Evolutionary conservation across 1,140 invertebrate genomes (phyloP), one percentile per base, ranked within the genome.

Genomic region (Teleogryllus occipitalis): DNA sequence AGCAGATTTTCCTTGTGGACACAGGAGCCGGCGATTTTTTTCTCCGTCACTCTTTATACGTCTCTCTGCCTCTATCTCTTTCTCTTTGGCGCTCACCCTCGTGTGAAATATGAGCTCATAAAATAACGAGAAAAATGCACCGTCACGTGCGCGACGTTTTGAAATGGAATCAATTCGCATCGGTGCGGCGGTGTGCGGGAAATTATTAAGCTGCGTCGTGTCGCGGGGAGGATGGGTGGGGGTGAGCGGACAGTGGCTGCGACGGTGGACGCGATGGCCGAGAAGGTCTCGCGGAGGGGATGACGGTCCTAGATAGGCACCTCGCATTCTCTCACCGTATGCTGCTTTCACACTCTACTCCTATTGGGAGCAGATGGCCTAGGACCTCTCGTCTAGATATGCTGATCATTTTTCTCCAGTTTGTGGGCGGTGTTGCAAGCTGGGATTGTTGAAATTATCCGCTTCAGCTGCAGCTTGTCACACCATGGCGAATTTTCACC

Each of bases 101-200:
- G 18, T 10, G 54, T 65, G 18, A 65, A 65, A 65, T 65, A 65
- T 65, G 54, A 65, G 54, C 54, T 65, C 54, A 65, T 65, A 65
- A 65, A 65, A 65, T 65, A 65, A 65, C 54, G 54, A 65, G 54
- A 65, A 65, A 65, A 65, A 65, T 65, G 54, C 54, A 65, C 54
- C 54, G 54, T 65, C 54, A 65, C 54, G 54, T 7, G 54, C 54
- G 54, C 18, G 54, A 65, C 54, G 54, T 65, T 65, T 65, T 65
- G 54, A 65, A 65, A 65, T 65, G 54, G 54, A 65, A 65, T 65
- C 54, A 65, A 65, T 65, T 65, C 18, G 54, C 54, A 65, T 65
- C 54, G 54, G 54, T 18, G 54, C 10, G 18, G 54, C 2, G 0
- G 2, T 2, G 54, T 7, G 54, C 10, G 18, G 54, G 54, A 65